Evolutionary conservation across 2,888 invertebrate species (phyloP).

Genomic region (Pinctada fucata): DNA sequence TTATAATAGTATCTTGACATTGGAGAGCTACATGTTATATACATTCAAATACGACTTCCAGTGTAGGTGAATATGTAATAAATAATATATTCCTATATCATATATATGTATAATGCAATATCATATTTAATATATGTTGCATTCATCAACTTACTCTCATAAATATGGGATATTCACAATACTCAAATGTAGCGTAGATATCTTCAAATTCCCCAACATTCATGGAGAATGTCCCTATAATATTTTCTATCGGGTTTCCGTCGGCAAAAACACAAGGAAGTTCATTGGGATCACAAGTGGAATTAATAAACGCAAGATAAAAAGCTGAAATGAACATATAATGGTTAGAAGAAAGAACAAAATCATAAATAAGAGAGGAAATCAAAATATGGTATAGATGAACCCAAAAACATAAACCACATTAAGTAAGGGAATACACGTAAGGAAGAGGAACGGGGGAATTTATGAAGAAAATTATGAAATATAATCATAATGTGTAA

Average conservation of each 20-base stretch:
- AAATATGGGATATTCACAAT: conserved; percentile 86
- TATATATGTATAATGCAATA: too few species aligned
- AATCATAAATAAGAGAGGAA: conserved; percentile 1
- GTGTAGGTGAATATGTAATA: too few species aligned
- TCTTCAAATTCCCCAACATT: conserved; percentile 97
- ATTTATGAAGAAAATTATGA: neutral
- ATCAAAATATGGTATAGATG: neutral
- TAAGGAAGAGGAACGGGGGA: neutral
- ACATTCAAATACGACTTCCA: too few species aligned
- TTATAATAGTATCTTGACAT: too few species aligned
- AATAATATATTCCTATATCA: too few species aligned
- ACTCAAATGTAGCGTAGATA: conserved; percentile 92
- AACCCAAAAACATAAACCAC: neutral
- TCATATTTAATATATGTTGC: neutral
- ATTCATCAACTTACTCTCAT: conserved; percentile 84
- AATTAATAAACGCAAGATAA: conserved; percentile 56
- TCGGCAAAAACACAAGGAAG: conserved; percentile 72
- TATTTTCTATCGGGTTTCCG: conserved; percentile 89
- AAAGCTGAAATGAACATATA: conserved; percentile 54
- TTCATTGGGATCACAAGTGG: conserved; percentile 48
- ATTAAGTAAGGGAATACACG: neutral
- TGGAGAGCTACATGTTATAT: too few species aligned
- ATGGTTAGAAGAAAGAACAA: neutral
- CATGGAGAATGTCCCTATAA: conserved; percentile 99
- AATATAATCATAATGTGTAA: too few species aligned